These are phyloP conservation scores for Amblyteles armatorius DNA, from an alignment of 2,888 invertebrate genomes.

Conservation along the genomic window DNA sequence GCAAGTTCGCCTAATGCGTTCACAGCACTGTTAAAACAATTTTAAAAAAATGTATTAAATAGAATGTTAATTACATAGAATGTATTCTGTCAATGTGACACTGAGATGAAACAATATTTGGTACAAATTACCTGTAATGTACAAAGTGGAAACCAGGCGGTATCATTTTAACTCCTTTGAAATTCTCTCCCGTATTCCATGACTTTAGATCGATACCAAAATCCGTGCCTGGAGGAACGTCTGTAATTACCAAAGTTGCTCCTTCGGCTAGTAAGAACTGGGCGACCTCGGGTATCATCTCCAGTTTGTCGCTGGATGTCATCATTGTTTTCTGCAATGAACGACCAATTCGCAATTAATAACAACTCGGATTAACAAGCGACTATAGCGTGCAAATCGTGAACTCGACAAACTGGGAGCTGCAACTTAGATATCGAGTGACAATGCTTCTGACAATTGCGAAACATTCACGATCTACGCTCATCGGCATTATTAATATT, in stretches of 20 bases:
- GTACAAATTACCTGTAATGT: conserved; percentile 90
- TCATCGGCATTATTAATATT: not conserved
- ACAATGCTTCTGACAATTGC: not conserved
- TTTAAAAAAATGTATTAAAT: conserved; percentile 76
- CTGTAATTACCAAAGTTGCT: conserved; percentile 92
- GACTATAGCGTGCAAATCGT: not conserved
- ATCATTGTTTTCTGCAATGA: conserved; percentile 29
- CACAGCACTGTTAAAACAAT: conserved; percentile 83
- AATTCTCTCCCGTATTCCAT: conserved; percentile 96
- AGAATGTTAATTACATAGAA: not conserved
- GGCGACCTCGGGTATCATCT: conserved; percentile 92
- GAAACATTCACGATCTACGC: not conserved
- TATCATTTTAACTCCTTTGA: conserved; percentile 99
- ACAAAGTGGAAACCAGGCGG: conserved; percentile 98
- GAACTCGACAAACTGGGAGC: not conserved
- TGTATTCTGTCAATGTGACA: conserved; percentile 69
- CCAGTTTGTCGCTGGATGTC: conserved; percentile 73
- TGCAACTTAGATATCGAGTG: not conserved
- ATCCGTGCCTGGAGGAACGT: conserved; percentile 96
- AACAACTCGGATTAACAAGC: not conserved
- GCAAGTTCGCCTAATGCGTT: conserved; percentile 85
- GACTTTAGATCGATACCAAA: conserved; percentile 98
- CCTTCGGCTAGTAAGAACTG: conserved; percentile 92
- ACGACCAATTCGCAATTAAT: not conserved
- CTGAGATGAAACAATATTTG: conserved; percentile 42